Conservation (phyloP, 2,797 vertebrate species). For the Eulemur coronatus region DNA sequence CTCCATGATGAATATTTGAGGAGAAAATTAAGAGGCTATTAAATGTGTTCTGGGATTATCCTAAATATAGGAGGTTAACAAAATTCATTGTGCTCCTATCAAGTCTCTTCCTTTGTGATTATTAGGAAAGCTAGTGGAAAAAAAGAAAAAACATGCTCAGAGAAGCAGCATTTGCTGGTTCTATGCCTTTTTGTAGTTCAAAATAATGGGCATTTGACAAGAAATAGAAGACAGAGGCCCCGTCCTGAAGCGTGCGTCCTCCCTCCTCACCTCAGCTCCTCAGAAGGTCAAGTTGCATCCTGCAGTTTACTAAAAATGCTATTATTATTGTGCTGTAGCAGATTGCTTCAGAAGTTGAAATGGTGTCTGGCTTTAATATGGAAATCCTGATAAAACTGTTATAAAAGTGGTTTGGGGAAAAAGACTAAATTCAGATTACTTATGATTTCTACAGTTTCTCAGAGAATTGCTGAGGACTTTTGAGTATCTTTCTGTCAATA, state of each 20-base stretch:
- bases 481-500: constrained; percentile 51
- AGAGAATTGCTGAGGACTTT: constrained; percentile 57
- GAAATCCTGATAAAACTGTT: constrained; percentile 52
- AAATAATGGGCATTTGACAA: constrained; percentile 77
- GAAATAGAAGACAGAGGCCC: constrained; percentile 60
- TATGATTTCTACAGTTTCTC: constrained; percentile 45
- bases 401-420: neutral
- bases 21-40: constrained; percentile 20
- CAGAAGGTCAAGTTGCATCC: constrained; percentile 43
- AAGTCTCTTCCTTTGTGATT: neutral
- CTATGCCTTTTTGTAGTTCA: constrained; percentile 76
- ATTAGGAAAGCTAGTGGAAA: constrained; percentile 33
- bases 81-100: neutral
- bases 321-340: constrained; percentile 39
- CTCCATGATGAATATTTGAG: constrained; percentile 11
- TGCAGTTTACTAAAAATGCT: constrained; percentile 60
- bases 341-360: constrained; percentile 50
- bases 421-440: constrained; percentile 45
- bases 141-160: neutral
- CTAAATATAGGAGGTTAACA: constrained; percentile 25
- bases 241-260: neutral
- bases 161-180: constrained; percentile 59
- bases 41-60: neutral
- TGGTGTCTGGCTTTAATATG: constrained; percentile 55
- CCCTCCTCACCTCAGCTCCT: neutral